Conservation (phyloP, 2,797 vertebrate genomes). For the Neosilurus mollespiculum region DNA sequence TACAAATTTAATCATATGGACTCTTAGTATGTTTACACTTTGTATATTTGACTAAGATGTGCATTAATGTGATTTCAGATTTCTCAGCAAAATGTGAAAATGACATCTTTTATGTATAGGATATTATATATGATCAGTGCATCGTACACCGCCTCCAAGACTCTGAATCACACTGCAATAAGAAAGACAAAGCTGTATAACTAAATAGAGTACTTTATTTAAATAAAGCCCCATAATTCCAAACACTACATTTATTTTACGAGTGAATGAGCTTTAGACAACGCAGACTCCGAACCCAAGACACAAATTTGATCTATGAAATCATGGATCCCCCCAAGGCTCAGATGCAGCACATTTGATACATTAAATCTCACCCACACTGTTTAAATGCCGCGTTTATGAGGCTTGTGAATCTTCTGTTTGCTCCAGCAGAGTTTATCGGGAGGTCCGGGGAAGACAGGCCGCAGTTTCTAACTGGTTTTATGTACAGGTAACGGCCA, state of each 20-base stretch:
- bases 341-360: slow-evolving; percentile 52
- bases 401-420: slow-evolving; percentile 46
- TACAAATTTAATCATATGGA: neutral
- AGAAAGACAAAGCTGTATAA: neutral
- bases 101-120: neutral
- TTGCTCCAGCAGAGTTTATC: slow-evolving; percentile 79
- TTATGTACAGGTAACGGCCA: slow-evolving; percentile 82
- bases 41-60: neutral
- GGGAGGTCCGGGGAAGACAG: slow-evolving; percentile 88
- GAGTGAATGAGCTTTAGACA: neutral
- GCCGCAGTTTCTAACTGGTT: slow-evolving; percentile 86
- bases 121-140: neutral
- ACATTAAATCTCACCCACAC: neutral
- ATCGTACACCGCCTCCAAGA: neutral
- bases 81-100: neutral
- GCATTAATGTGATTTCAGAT: neutral
- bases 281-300: neutral
- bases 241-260: neutral
- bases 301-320: neutral
- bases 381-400: slow-evolving; percentile 28
- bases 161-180: neutral
- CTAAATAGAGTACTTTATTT: neutral
- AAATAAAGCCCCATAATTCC: neutral
- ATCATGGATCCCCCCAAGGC: slow-evolving; percentile 17
- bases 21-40: neutral